Conservation (phyloP, 2,113 vertebrate species). For the Noctilio leporinus region DNA sequence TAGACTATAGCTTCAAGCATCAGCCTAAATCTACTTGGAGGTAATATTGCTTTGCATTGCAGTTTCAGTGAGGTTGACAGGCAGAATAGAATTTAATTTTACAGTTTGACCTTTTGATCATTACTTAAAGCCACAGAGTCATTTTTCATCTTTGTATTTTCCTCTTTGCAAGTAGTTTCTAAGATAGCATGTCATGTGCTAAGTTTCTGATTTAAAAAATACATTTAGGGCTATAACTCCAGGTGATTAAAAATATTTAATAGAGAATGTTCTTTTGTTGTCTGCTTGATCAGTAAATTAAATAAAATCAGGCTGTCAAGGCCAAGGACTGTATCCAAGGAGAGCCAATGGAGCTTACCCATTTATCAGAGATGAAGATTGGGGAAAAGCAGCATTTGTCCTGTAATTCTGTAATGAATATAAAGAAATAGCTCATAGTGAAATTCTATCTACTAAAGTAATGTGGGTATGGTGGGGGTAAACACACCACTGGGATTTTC, state of each 20-base stretch:
- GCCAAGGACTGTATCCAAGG: slow-evolving; percentile 73
- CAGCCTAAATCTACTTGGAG: slow-evolving; percentile 53
- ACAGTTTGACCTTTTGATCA: slow-evolving; percentile 55
- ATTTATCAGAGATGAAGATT: slow-evolving; percentile 76
- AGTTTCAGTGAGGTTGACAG: slow-evolving; percentile 66
- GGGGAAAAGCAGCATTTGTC: slow-evolving; percentile 68
- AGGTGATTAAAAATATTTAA: slow-evolving; percentile 79
- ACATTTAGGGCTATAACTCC: slow-evolving; percentile 74
- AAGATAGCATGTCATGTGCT: slow-evolving; percentile 71
- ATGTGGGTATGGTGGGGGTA: neutral
- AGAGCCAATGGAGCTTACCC: slow-evolving; percentile 40
- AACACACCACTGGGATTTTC: neutral
- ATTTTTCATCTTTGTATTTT: slow-evolving; percentile 70
- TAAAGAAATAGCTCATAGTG: slow-evolving; percentile 63
- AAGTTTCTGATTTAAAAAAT: slow-evolving; percentile 78
- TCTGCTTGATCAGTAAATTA: slow-evolving; percentile 81
- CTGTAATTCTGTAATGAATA: slow-evolving; percentile 72
- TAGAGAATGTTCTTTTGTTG: slow-evolving; percentile 70
- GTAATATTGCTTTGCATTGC: slow-evolving; percentile 60
- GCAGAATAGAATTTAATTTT: slow-evolving; percentile 63
- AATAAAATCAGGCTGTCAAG: slow-evolving; percentile 75
- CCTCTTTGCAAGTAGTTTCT: slow-evolving; percentile 59
- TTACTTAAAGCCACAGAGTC: slow-evolving; percentile 73
- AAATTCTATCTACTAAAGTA: slow-evolving; percentile 20
- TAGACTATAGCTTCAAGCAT: slow-evolving; percentile 28